A percentile compares a stretch with the other conserved stretches of the same genome.
phyloP scores from a whole-genome alignment of 1,140 invertebrate genomes.

The Sweltsa coloradensis region DNA sequence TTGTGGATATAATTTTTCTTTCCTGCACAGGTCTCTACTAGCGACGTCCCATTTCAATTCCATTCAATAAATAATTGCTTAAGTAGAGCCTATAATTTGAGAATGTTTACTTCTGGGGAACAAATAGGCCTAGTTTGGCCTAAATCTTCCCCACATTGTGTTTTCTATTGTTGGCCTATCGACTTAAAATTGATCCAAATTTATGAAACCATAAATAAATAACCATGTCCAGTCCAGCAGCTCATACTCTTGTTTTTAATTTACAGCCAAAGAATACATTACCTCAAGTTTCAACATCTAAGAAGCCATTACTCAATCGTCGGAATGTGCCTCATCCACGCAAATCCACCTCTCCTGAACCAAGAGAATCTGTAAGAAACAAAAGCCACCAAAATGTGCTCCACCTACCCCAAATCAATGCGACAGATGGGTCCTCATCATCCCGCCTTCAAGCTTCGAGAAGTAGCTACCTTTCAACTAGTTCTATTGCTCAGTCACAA shows the following conservation, averaged over 20 bases:
- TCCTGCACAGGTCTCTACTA: no score
- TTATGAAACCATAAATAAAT: no score
- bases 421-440: neutral
- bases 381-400: neutral
- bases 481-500: neutral
- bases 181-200: no score
- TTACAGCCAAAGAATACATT: conserved; percentile 12
- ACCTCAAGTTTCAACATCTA: conserved; percentile 12
- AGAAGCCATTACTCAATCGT: conserved; percentile 10
- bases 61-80: no score
- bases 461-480: neutral
- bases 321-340: neutral
- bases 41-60: no score
- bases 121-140: no score
- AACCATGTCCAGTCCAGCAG: conserved; percentile 10
- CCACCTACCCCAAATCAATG: conserved; percentile 1
- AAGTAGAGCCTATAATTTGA: no score
- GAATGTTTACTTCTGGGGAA: no score
- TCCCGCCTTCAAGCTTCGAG: neutral
- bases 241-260: conserved; percentile 5
- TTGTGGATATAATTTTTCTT: no score
- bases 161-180: no score
- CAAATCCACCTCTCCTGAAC: neutral
- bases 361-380: neutral
- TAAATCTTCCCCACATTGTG: no score